phyloP scores from a whole-genome alignment of 2,113 vertebrate species.

The Rhizomys pruinosus region DNA sequence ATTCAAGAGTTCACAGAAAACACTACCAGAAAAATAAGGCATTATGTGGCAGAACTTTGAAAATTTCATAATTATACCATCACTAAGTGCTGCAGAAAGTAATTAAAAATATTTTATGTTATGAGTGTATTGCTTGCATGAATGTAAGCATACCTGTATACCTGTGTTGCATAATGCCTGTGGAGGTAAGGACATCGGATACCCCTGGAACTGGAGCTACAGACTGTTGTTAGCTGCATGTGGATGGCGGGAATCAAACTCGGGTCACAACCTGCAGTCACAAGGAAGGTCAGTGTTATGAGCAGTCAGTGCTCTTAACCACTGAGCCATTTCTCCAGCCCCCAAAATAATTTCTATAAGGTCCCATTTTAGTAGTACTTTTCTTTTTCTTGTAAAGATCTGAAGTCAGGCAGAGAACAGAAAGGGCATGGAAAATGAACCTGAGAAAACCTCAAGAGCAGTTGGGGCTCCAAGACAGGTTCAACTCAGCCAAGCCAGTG shows the following conservation, averaged over 20 bases:
- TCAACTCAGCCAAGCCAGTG: not conserved
- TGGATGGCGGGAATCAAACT: too few species aligned
- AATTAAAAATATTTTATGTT: slow-evolving; percentile 8
- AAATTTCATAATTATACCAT: slow-evolving; percentile 11
- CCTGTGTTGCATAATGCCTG: too few species aligned
- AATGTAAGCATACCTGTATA: too few species aligned
- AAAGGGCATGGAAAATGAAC: not conserved
- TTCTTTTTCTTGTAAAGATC: not conserved
- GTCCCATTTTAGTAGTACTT: not conserved
- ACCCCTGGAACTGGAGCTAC: too few species aligned
- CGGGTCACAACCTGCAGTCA: too few species aligned
- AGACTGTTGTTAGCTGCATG: too few species aligned
- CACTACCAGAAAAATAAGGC: slow-evolving; percentile 15
- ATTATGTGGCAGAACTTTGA: slow-evolving; percentile 6
- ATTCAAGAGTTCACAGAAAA: slow-evolving; percentile 25
- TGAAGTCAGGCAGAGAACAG: not conserved
- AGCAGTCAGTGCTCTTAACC: too few species aligned
- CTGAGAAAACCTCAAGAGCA: not conserved
- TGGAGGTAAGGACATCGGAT: too few species aligned
- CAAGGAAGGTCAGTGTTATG: too few species aligned
- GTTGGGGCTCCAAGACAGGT: not conserved
- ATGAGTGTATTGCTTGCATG: too few species aligned
- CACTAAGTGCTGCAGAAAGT: not conserved
- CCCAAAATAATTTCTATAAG: not conserved
- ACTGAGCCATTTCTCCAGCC: too few species aligned